Percentiles rank a stretch among this genome's conserved stretches.
These are phyloP conservation scores for Hirundo rustica DNA, from an alignment of 2,797 vertebrate genomes.

Conservation along the genomic window DNA sequence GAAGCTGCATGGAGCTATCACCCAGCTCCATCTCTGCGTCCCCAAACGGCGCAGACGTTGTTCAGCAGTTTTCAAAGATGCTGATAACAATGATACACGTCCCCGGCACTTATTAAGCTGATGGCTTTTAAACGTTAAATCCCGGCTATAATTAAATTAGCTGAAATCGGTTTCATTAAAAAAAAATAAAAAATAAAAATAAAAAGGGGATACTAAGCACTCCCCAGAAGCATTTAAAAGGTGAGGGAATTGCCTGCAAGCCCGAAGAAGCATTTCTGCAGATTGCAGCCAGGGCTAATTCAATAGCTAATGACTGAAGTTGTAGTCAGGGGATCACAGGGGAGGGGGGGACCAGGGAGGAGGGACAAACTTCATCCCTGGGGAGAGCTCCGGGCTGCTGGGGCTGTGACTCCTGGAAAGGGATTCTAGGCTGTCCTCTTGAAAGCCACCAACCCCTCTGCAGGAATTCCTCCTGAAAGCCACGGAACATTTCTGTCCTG, in stretches of 20 bases:
- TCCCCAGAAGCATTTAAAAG: constrained; percentile 5
- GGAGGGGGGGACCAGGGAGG: neutral
- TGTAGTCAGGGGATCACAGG: neutral
- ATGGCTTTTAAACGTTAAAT: constrained; percentile 56
- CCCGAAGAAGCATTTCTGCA: neutral
- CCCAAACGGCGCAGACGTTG: neutral
- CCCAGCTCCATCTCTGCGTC: neutral
- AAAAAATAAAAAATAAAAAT: neutral
- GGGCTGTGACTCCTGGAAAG: neutral
- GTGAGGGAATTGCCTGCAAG: constrained; percentile 47
- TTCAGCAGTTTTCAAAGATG: constrained; percentile 53
- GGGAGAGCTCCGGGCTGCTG: neutral
- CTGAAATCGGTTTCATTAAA: neutral
- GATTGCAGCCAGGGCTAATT: constrained; percentile 28
- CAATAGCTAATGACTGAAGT: neutral
- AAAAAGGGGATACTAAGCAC: neutral
- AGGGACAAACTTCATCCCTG: neutral
- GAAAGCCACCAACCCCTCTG: neutral
- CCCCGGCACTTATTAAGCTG: constrained; percentile 38
- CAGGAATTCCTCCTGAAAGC: constrained; percentile 42
- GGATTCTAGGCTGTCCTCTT: neutral
- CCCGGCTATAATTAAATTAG: constrained; percentile 59
- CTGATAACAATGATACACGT: constrained; percentile 26
- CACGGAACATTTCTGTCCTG: constrained; percentile 51
- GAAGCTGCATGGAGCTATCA: neutral